Conservation (phyloP, 2,113 vertebrate genomes). For the Steatornis caripensis region DNA sequence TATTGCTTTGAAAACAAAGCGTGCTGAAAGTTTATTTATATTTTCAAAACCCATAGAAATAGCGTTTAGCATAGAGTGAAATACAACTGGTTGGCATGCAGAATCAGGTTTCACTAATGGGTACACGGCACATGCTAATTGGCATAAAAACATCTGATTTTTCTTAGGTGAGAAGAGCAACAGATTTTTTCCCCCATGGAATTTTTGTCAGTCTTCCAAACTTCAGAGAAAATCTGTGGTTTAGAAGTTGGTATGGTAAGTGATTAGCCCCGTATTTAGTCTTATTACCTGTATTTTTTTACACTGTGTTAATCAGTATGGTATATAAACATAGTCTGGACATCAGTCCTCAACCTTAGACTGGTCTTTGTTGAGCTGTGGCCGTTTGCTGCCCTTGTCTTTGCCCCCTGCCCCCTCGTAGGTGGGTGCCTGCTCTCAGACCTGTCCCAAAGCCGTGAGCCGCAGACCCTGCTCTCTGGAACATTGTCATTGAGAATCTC, state of each 20-base stretch:
- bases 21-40: neutral
- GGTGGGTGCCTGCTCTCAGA: neutral
- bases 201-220: neutral
- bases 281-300: neutral
- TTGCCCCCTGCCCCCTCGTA: fast-evolving
- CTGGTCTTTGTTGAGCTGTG: neutral
- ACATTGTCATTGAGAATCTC: too few relatives aligned
- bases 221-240: neutral
- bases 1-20: neutral
- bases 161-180: neutral
- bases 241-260: neutral
- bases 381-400: neutral
- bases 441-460: neutral
- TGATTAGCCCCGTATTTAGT: neutral
- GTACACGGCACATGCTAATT: neutral
- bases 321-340: neutral
- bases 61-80: neutral
- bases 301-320: neutral
- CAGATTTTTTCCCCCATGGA: neutral
- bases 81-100: neutral
- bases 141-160: neutral
- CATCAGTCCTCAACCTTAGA: neutral
- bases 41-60: neutral
- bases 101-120: neutral
- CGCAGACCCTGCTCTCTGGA: fast-evolving